Evolutionary conservation across 37 sponge, comb jelly and placozoan species (phyloP), one percentile per base, ranked within the genome.

Genomic region (Mnemiopsis leidyi): DNA sequence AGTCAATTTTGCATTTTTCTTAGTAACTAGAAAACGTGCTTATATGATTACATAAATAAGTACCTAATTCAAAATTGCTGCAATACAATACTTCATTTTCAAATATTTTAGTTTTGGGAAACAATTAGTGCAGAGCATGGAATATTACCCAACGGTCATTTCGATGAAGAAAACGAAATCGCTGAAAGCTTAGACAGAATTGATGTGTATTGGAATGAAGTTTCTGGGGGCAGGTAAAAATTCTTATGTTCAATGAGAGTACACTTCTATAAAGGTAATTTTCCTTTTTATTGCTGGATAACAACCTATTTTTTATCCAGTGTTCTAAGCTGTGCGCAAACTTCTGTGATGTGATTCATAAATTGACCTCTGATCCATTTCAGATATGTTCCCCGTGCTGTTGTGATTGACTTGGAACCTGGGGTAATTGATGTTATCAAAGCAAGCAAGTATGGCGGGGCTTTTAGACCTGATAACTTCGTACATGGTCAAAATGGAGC

Each of bases 81-180:
- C 68, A 67, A 67, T 67, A 21, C 68, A 13, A 67, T 67, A 13
- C 68, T n/a, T n/a, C n/a, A n/a, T n/a, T n/a, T n/a, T n/a, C n/a
- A n/a, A n/a, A n/a, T n/a, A 23, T 71, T 71, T 71, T 24, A 71
- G 75, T 71, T 71, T 71, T 71, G 75, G 75, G 75, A 71, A 24
- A 71, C 75, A 5, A 71, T 71, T 5, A 71, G 75, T 71, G 75
- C 75, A 23, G 75, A 71, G 20, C 75, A 71, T 71, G 75, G 75
- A 23, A 71, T 71, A 23, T 24, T 29, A 24, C 75, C 75, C 23
- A 28, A 71, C 20, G 75, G 75, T 7, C 25, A 23, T 23, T 28
- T 29, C 30, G 75, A 29, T 29, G 75, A 28, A 28, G n/a, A 71
- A 7, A 28, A 71, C 20, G 75, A 23, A 71, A 28, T 29, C 30